Percentiles rank a stretch among this genome's conserved stretches.
Conservation (phyloP, 2,797 vertebrate genomes). For the Nasua narica region DNA sequence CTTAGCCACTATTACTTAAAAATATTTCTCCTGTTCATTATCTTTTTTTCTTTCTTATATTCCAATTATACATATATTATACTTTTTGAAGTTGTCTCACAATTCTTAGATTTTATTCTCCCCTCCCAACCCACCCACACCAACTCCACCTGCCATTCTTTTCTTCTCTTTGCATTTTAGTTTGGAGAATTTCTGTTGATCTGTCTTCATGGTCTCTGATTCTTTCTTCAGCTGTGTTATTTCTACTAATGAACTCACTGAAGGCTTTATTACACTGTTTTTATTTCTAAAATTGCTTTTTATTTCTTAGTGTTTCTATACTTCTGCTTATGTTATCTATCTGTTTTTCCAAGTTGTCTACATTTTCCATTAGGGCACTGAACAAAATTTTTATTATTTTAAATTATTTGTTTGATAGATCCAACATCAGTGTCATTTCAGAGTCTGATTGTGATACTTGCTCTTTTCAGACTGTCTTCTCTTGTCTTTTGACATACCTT, state of each 20-base stretch:
- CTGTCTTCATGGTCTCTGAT: background rate
- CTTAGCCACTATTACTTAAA: background rate
- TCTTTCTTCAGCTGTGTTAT: background rate
- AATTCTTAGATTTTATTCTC: background rate
- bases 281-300: background rate
- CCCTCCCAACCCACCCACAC: rapidly evolving
- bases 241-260: background rate
- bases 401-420: background rate
- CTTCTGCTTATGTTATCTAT: background rate
- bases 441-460: background rate
- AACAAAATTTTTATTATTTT: background rate
- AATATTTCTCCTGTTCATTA: background rate
- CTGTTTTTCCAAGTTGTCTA: background rate
- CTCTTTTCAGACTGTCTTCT: background rate
- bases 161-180: background rate
- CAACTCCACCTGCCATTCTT: background rate
- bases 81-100: background rate
- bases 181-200: background rate
- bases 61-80: background rate
- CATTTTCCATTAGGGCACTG: background rate
- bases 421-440: background rate
- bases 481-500: background rate
- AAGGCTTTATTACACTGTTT: background rate
- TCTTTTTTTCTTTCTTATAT: background rate
- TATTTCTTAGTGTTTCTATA: background rate